Evolutionary conservation across 2,888 invertebrate species (phyloP), one percentile per base, ranked within the genome.

Genomic region (Sinodicranocentrus sp.): DNA sequence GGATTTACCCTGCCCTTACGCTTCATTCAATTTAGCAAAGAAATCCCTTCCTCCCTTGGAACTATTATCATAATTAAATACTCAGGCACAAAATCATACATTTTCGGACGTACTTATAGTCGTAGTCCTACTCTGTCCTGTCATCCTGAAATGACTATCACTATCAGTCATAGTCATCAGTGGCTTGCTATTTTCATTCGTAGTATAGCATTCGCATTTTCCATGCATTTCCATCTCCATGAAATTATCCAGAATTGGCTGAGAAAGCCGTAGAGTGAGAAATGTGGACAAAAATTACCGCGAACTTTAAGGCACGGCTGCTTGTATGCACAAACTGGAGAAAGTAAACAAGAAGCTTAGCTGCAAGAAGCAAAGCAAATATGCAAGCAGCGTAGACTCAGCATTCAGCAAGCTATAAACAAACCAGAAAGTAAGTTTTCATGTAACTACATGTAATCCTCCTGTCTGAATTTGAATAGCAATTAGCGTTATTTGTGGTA

Each of bases 281-380:
- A 67, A 67, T 67, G 43, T 77, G 77, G 57, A 68, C 65, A 77
- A 68, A 68, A 26, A 67, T 25, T 19, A 26, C 57, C 77, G 77
- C 77, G n/a, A 25, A 59, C 21, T 77, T 48, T 68, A 59, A 77
- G 21, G 39, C 33, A 2, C 68, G 68, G 28, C 57, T 57, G 63
- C 63, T 65, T 63, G 17, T 28, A n/a, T 1, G 59, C 59, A 72
- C 10, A 33, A 33, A 33, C 23, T 15, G 26, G n/a, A 72, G 25
- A 44, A 72, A 43, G 72, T 72, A 72, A 72, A 72, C 72, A 72
- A 72, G 17, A 17, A 19, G 39, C 25, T 72, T 72, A 33, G 59
- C 5, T 10, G 10, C 33, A 33, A 33, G 10, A 33, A 33, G 33
- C 10, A 33, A 33, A 33, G 10, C n/a, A n/a, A n/a, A n/a, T n/a